These are phyloP conservation scores for Myodes glareolus DNA, from an alignment of 2,113 vertebrate species.

Conservation along the genomic window DNA sequence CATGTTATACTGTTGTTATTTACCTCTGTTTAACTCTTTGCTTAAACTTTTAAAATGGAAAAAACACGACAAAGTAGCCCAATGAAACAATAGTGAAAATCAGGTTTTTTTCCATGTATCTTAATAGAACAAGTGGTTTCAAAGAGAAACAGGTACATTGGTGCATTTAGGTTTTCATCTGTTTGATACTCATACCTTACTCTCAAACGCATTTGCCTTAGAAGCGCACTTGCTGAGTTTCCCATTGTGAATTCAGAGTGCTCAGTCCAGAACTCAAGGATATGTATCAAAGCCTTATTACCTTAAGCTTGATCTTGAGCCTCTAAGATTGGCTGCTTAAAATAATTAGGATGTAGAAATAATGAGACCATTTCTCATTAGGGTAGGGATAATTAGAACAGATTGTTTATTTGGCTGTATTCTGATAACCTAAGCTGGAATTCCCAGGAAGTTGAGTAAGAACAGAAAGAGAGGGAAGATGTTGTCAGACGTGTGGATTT, in stretches of 20 bases:
- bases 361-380: conserved; percentile 46
- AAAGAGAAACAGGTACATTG: conserved; percentile 5
- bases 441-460: conserved; percentile 47
- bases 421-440: conserved; percentile 55
- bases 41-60: conserved; percentile 33
- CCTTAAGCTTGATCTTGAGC: conserved; percentile 5
- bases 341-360: conserved; percentile 50
- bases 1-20: not conserved
- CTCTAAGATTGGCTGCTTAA: conserved; percentile 48
- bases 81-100: conserved; percentile 49
- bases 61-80: conserved; percentile 35
- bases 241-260: not conserved
- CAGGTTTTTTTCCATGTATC: not conserved
- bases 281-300: not conserved
- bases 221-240: not conserved
- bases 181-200: conserved; percentile 3
- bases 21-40: conserved; percentile 10
- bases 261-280: conserved; percentile 4
- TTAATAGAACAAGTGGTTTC: not conserved
- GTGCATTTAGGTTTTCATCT: not conserved
- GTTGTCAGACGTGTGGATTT: not conserved
- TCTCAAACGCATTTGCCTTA: not conserved
- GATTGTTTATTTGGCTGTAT: conserved; percentile 22
- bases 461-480: conserved; percentile 37
- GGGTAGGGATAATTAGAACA: conserved; percentile 45